Evolutionary conservation across 2,888 invertebrate species (phyloP), one percentile per base, ranked within the genome.

Genomic region (Netelia fuscicornis): DNA sequence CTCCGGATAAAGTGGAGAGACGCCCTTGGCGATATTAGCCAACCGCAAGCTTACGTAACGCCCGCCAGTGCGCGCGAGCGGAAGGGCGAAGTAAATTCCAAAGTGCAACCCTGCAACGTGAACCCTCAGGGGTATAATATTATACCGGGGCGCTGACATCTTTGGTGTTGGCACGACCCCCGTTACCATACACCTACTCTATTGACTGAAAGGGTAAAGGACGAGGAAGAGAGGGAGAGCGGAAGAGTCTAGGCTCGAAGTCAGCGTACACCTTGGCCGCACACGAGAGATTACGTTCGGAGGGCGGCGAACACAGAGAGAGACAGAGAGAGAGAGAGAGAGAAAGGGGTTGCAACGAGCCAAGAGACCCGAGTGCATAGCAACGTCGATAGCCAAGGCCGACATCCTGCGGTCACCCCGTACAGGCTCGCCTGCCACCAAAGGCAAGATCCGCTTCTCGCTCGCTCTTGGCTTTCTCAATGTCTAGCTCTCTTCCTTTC

Each of bases 351-450:
- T 80, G 65, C 72, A 83, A 76, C 67, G 76, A 68, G 44, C 23
- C 67, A 17, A 44, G 58, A 83, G 74, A 79, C 76, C 62, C 76
- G 68, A 76, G 80, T 83, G 85, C 85, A 85, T 87, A 89, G 90
- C 89, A 90, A 91, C 90, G 91, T 92, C 92, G 92, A 92, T 92
- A 92, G 91, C 89, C 87, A 87, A 85, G 89, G 89, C 90, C 90
- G 91, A 92, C 91, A 92, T 92, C 91, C 91, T 91, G 92, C 89
- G 92, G 92, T 92, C 91, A 90, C 90, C 91, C 91, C 90, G 91
- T 89, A 91, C 88, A 90, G 88, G 89, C 90, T 89, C 72, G 44
- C 74, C 72, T 67, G 80, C 89, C 89, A 89, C 92, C 92, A 91
- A 91, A 92, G 92, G 91, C 90, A 90, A 87, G 86, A 85, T 87